Evolutionary conservation across 2,113 vertebrate species (phyloP), one percentile per base, ranked within the genome.

Genomic region (Anarrhichthys ocellatus): DNA sequence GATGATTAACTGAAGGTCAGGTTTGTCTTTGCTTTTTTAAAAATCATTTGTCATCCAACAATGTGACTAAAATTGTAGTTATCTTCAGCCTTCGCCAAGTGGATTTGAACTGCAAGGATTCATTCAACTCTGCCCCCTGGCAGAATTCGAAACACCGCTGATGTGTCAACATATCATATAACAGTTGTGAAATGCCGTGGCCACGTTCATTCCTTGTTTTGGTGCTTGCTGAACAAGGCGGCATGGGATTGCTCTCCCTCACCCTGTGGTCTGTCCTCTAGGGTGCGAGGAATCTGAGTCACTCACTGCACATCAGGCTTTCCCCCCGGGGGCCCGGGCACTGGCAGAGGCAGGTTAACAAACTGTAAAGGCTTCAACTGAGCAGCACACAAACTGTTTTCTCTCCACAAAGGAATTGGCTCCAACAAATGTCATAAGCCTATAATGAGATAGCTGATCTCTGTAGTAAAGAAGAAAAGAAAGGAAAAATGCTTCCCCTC

Each of bases 391-490:
- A 92, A 97, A 96, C 95, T 96, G 94, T 96, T 97, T 96, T 96
- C 95, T 92, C 95, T 93, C 92, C 95, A 96, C 96, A 97, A 96
- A 96, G 94, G 96, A 95, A 95, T 94, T 93, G 94, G 94, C 94
- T 95, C 94, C 94, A 96, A 96, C 95, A 96, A 97, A 96, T 96
- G 96, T 95, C 94, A 95, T 96, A 97, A 97, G 96, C 96, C 95
- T 95, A 96, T 97, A 97, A 97, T 97, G 96, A 97, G 96, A 96
- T 95, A 95, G 95, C 96, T 96, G 95, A 96, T 96, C 96, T 96
- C 93, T 9, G 89, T 86, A 79, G 87, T 89, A 86, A 77, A 91
- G 87, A 88, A 91, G 88, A 88, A 89, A 92, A 87, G 89, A 94
- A 95, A 95, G 92, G 95, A 77, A 90, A 92, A 92, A 91, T 92